Evolutionary conservation across 2,888 invertebrate species (phyloP).

Genomic region (Torymus auratus): DNA sequence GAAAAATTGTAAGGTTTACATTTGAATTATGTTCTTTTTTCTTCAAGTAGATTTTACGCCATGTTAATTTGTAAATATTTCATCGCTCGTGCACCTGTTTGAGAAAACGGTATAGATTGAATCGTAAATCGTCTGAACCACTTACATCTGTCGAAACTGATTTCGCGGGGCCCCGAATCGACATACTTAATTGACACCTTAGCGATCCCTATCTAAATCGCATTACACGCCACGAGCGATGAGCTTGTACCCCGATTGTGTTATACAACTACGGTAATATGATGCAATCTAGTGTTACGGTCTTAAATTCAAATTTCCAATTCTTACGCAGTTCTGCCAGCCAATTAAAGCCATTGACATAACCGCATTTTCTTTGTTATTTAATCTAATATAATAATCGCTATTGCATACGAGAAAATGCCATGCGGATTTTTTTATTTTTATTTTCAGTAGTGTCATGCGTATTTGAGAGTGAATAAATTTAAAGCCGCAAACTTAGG

Average conservation of each 20-base stretch:
- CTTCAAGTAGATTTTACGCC: too few species aligned
- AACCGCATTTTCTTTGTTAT: slow-evolving; percentile 40
- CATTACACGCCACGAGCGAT: slow-evolving; percentile 15
- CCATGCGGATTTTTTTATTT: too few species aligned
- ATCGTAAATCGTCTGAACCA: too few species aligned
- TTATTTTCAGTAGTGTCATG: background rate
- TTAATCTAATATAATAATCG: slow-evolving; percentile 16
- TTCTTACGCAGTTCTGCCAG: slow-evolving; percentile 18
- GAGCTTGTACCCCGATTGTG: slow-evolving; percentile 7
- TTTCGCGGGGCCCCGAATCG: too few species aligned
- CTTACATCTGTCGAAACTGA: too few species aligned
- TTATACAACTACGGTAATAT: slow-evolving; percentile 39
- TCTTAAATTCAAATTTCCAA: slow-evolving; percentile 40
- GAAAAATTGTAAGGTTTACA: too few species aligned
- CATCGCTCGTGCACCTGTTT: too few species aligned
- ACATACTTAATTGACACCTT: too few species aligned
- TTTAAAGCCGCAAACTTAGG: background rate
- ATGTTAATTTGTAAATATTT: too few species aligned
- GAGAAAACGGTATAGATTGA: too few species aligned
- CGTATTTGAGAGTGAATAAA: slow-evolving; percentile 13
- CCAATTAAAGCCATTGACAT: slow-evolving; percentile 20
- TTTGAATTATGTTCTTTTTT: too few species aligned
- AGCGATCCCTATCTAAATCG: background rate
- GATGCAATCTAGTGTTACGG: slow-evolving; percentile 17
- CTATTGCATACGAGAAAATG: too few species aligned